phyloP scores from a whole-genome alignment of 2,113 vertebrate species.

The Pygoscelis adeliae region DNA sequence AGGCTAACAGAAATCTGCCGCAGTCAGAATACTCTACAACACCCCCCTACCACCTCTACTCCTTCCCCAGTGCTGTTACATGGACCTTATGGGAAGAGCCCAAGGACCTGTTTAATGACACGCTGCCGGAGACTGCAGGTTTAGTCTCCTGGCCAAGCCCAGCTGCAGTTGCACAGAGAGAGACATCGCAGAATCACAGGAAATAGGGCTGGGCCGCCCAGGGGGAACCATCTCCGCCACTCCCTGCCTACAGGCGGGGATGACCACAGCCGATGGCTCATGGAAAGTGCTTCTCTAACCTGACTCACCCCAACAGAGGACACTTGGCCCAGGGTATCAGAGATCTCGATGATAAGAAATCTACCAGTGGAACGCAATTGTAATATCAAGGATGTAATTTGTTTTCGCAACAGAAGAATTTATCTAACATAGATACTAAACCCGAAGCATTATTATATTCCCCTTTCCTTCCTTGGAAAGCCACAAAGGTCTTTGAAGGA shows the following conservation, averaged over 20 bases:
- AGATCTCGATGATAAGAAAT: background rate
- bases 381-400: background rate
- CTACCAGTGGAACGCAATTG: background rate
- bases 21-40: background rate
- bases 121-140: accelerated
- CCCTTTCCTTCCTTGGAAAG: background rate
- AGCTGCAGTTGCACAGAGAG: background rate
- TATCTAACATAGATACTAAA: background rate
- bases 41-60: background rate
- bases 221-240: background rate
- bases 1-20: background rate
- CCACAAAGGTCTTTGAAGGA: background rate
- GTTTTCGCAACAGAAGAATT: background rate
- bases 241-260: background rate
- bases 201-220: background rate
- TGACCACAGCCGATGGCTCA: accelerated
- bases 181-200: background rate
- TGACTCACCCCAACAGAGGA: background rate
- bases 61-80: background rate
- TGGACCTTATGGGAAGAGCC: accelerated
- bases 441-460: background rate
- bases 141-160: background rate
- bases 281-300: background rate
- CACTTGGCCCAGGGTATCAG: background rate
- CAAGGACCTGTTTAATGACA: background rate